A percentile compares a stretch with the other conserved stretches of the same genome.
These are phyloP conservation scores for Spodoptera litura DNA, from an alignment of 1,140 invertebrate genomes.

Conservation along the genomic window DNA sequence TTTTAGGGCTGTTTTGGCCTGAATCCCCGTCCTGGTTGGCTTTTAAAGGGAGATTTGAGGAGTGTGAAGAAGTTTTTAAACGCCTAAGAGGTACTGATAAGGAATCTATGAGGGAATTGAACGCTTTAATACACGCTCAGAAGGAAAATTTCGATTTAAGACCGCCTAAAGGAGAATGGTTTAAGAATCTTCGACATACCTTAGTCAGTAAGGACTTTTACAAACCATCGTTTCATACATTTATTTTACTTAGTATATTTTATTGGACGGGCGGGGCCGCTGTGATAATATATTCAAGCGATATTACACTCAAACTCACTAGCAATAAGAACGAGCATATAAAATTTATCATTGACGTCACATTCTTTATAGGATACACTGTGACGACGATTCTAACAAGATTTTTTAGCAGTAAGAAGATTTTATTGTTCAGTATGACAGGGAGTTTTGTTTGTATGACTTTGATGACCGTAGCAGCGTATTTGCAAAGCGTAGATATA, in stretches of 20 bases:
- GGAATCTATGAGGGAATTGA: not conserved
- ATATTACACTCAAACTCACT: slow-evolving; percentile 10
- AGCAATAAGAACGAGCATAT: slow-evolving; percentile 7
- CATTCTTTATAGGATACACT: not conserved
- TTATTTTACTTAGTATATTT: not conserved
- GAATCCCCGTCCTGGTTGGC: not conserved
- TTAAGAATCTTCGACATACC: not conserved
- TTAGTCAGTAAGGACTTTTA: not conserved
- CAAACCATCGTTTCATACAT: slow-evolving; percentile 7
- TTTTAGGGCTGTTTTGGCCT: not conserved
- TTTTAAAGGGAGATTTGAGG: slow-evolving; percentile 1
- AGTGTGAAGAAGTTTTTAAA: not conserved
- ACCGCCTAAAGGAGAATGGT: not conserved
- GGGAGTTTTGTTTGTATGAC: not conserved
- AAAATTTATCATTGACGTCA: not conserved
- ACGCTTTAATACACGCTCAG: not conserved
- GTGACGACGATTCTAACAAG: not conserved
- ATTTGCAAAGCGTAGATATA: not conserved
- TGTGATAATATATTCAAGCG: slow-evolving; percentile 15
- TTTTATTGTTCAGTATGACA: not conserved
- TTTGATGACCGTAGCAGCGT: not conserved
- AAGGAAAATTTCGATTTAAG: not conserved
- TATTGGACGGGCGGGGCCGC: slow-evolving; percentile 7
- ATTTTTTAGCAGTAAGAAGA: not conserved
- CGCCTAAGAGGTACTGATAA: not conserved